phyloP scores from a whole-genome alignment of 2,797 vertebrate species.

The Orestias chungarensis region DNA sequence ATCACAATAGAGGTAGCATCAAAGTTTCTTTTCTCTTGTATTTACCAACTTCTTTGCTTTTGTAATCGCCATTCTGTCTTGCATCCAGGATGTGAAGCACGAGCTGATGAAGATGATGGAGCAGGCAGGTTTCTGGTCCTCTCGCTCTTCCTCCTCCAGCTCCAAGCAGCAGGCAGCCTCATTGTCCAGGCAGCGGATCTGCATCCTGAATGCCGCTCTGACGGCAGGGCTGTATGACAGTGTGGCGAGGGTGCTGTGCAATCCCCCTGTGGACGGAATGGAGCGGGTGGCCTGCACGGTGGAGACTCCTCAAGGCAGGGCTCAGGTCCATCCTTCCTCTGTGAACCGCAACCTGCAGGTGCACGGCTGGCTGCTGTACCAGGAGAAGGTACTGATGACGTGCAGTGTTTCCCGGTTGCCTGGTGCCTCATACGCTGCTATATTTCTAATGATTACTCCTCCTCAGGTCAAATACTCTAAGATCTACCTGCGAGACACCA shows the following conservation, averaged over 20 bases:
- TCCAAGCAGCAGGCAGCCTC: conserved; percentile 38
- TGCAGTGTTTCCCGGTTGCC: not conserved
- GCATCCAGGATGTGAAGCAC: conserved; percentile 87
- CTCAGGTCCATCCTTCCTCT: conserved; percentile 94
- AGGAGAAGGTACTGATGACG: conserved; percentile 85
- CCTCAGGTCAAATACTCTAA: conserved; percentile 90
- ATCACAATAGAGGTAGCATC: conserved; percentile 89
- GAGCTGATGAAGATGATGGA: conserved; percentile 92
- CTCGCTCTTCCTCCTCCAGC: conserved; percentile 46
- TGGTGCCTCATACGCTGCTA: not conserved
- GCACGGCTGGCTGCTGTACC: conserved; percentile 94
- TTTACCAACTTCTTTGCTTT: not conserved
- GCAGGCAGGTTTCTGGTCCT: conserved; percentile 86
- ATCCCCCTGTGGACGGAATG: conserved; percentile 88
- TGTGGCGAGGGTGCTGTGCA: conserved; percentile 86
- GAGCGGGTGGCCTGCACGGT: conserved; percentile 88
- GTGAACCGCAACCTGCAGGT: conserved; percentile 93
- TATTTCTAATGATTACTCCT: conserved; percentile 8
- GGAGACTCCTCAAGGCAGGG: conserved; percentile 94
- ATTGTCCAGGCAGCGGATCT: conserved; percentile 81
- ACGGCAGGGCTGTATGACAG: conserved; percentile 95
- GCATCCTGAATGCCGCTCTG: conserved; percentile 89
- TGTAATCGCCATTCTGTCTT: not conserved
- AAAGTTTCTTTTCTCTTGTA: not conserved
- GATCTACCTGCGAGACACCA: conserved; percentile 92